These are phyloP conservation scores for Mimas tiliae DNA, from an alignment of 2,888 invertebrate genomes.

Conservation along the genomic window DNA sequence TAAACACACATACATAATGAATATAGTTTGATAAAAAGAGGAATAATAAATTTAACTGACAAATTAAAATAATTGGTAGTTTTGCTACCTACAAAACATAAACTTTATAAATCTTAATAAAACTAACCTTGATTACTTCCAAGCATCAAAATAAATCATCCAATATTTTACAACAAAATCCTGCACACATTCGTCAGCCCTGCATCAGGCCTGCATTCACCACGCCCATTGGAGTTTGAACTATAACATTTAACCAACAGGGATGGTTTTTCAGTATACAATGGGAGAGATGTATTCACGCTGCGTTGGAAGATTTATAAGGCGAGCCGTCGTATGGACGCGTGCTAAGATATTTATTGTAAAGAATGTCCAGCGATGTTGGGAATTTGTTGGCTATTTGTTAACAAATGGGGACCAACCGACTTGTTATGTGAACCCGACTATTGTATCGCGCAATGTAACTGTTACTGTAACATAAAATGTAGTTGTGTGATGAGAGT, in stretches of 20 bases:
- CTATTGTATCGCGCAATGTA: background rate
- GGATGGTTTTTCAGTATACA: slow-evolving; percentile 26
- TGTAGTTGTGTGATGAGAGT: background rate
- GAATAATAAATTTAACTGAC: background rate
- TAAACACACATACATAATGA: too few species aligned
- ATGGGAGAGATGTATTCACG: slow-evolving; percentile 42
- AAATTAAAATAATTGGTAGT: background rate
- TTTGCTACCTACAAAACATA: background rate
- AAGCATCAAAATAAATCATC: slow-evolving; percentile 11
- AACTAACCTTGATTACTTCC: background rate
- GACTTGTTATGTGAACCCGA: slow-evolving; percentile 19
- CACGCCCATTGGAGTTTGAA: background rate
- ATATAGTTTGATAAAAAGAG: too few species aligned
- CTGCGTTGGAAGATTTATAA: slow-evolving; percentile 58
- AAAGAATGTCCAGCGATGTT: slow-evolving; percentile 57
- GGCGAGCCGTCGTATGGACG: slow-evolving; percentile 44
- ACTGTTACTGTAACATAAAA: background rate
- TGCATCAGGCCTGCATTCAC: background rate
- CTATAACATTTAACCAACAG: background rate
- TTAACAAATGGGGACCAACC: slow-evolving; percentile 36
- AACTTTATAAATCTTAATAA: background rate
- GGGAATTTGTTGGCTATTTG: slow-evolving; percentile 67
- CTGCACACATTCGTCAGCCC: background rate
- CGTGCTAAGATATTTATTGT: slow-evolving; percentile 65
- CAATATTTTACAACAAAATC: slow-evolving; percentile 28